These are phyloP conservation scores for Anoplopoma fimbria DNA, from an alignment of 2,113 vertebrate species.

Conservation along the genomic window DNA sequence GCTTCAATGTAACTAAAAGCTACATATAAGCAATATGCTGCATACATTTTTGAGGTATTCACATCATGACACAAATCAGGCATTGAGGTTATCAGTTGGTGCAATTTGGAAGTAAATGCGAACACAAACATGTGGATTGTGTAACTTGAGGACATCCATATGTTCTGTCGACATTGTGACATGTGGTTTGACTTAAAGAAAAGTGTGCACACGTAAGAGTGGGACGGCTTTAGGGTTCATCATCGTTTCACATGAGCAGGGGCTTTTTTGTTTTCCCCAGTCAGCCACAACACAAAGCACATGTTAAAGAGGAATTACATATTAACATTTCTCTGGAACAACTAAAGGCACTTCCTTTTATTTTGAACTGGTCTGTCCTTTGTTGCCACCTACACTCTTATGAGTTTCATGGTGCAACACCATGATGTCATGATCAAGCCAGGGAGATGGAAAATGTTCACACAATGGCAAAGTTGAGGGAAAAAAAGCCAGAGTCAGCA, in stretches of 20 bases:
- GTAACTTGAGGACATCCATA: slow-evolving; percentile 61
- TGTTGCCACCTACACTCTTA: slow-evolving; percentile 41
- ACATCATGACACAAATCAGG: slow-evolving; percentile 31
- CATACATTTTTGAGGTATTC: slow-evolving; percentile 44
- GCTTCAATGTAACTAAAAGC: slow-evolving; percentile 31
- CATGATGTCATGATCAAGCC: slow-evolving; percentile 62
- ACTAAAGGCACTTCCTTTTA: slow-evolving; percentile 31
- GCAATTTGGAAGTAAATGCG: slow-evolving; percentile 58
- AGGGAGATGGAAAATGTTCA: slow-evolving; percentile 44
- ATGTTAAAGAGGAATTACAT: slow-evolving; percentile 26
- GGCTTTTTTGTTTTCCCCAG: slow-evolving; percentile 17
- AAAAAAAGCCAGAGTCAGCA: slow-evolving; percentile 68
- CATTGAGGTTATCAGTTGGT: slow-evolving; percentile 37
- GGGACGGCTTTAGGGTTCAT: slow-evolving; percentile 28
- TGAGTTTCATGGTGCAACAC: slow-evolving; percentile 14
- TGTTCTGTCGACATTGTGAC: slow-evolving; percentile 29
- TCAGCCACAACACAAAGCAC: slow-evolving; percentile 56
- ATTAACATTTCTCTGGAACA: slow-evolving; percentile 25
- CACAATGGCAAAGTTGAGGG: slow-evolving; percentile 56
- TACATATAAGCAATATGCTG: slow-evolving; percentile 33
- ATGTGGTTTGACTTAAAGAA: slow-evolving; percentile 72
- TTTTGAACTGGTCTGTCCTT: slow-evolving; percentile 24
- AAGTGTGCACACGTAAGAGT: slow-evolving; percentile 36
- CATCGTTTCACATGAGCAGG: slow-evolving; percentile 45
- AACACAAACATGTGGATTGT: slow-evolving; percentile 72